A percentile compares a stretch with the other conserved stretches of the same genome.
Conservation (phyloP, 2,888 invertebrate species). For the Eristalinus aeneus region DNA sequence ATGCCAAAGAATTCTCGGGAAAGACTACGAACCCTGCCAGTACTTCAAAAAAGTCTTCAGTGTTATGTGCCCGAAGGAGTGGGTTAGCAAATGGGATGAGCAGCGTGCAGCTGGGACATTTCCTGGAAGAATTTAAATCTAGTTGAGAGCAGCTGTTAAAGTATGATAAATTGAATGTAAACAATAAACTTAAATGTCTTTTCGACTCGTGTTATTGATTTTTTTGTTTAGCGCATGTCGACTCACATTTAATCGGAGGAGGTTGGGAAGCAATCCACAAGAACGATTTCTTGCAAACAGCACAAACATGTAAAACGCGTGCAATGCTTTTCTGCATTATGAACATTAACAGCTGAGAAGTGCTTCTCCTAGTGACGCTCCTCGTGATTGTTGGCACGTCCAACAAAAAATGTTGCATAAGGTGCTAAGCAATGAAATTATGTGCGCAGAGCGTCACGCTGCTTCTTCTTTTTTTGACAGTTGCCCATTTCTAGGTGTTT, state of each 20-base stretch:
- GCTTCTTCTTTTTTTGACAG: no score
- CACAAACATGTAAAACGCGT: no score
- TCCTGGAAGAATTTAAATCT: constrained; percentile 84
- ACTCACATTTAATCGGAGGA: no score
- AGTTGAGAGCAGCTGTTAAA: no score
- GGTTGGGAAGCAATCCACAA: no score
- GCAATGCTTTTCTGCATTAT: no score
- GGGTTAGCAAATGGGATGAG: constrained; percentile 94
- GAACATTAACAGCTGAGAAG: no score
- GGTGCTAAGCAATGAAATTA: neutral
- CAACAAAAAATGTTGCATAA: neutral
- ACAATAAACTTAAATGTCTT: neutral
- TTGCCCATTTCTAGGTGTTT: no score
- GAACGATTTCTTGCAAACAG: no score
- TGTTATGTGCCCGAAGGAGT: constrained; percentile 91
- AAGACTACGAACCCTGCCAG: constrained; percentile 91
- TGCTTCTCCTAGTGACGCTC: no score
- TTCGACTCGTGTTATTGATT: no score
- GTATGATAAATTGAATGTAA: neutral
- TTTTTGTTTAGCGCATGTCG: no score
- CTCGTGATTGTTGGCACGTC: neutral
- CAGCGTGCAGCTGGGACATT: constrained; percentile 90
- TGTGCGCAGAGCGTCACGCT: neutral
- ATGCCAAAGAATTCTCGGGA: constrained; percentile 93
- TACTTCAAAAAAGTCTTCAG: constrained; percentile 93